Evolutionary conservation across 2,113 vertebrate species (phyloP).

Genomic region (Platycercus adscitus): DNA sequence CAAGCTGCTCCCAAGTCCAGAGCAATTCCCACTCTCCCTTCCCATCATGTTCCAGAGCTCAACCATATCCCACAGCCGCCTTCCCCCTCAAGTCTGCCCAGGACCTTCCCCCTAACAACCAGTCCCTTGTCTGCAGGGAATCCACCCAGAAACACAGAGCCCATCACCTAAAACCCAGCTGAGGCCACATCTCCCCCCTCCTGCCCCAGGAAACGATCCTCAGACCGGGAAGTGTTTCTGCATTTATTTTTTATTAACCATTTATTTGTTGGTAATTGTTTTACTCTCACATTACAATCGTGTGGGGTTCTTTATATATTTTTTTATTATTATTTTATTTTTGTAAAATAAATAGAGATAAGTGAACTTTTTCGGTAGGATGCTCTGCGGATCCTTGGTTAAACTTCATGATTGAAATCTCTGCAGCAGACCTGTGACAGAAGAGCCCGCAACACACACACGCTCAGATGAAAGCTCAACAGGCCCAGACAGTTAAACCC

Average conservation of each 20-base stretch:
- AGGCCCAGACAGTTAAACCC: neutral
- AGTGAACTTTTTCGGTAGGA: slow-evolving; percentile 59
- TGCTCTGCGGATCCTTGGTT: slow-evolving; percentile 52
- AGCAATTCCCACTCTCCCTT: neutral
- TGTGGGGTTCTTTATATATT: neutral
- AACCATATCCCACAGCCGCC: fast-evolving
- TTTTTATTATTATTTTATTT: slow-evolving; percentile 33
- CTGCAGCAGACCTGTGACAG: slow-evolving; percentile 27
- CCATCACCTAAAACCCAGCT: fast-evolving
- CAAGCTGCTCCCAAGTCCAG: fast-evolving
- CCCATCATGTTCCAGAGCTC: neutral
- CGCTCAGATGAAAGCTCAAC: neutral
- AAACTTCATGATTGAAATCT: slow-evolving; percentile 74
- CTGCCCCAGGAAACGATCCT: neutral
- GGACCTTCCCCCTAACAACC: fast-evolving
- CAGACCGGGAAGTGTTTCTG: neutral
- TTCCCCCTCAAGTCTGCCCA: neutral
- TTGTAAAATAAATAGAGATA: slow-evolving; percentile 81
- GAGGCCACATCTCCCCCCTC: fast-evolving
- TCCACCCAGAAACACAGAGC: fast-evolving
- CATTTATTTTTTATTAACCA: slow-evolving; percentile 74
- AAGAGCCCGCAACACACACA: neutral
- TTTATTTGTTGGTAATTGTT: slow-evolving; percentile 59
- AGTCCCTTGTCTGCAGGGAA: fast-evolving
- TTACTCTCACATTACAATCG: slow-evolving; percentile 63